Evolutionary conservation across 2,888 invertebrate genomes (phyloP).

Genomic region (Monopis laevigella): DNA sequence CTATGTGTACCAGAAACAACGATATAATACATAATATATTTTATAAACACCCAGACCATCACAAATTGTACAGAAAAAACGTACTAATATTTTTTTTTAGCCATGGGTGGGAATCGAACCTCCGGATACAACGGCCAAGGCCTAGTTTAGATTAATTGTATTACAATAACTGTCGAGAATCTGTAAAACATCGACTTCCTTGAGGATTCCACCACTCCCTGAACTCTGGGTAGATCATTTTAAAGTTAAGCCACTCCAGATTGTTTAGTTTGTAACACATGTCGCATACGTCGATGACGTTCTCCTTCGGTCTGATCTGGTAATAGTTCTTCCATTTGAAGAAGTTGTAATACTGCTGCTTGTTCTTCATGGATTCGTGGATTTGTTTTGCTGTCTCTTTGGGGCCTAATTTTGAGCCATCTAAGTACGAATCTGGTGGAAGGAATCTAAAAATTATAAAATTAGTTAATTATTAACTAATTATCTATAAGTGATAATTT

Average conservation of each 20-base stretch:
- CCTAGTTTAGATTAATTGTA: too few relatives aligned
- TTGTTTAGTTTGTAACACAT: constrained; percentile 36
- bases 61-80: too few relatives aligned
- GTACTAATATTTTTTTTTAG: too few relatives aligned
- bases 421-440: constrained; percentile 40
- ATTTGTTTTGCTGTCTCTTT: constrained; percentile 30
- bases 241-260: constrained; percentile 26
- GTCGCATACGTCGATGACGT: constrained; percentile 30
- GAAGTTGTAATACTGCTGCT: constrained; percentile 31
- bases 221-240: constrained; percentile 24
- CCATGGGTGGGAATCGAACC: too few relatives aligned
- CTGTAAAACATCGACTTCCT: background rate
- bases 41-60: too few relatives aligned
- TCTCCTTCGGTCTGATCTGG: constrained; percentile 23
- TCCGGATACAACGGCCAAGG: too few relatives aligned
- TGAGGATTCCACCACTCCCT: constrained; percentile 43
- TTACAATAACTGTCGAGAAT: too few relatives aligned
- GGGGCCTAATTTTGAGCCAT: constrained; percentile 26
- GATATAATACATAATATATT: too few relatives aligned
- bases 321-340: constrained; percentile 45
- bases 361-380: constrained; percentile 28
- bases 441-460: constrained; percentile 28
- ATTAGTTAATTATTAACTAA: too few relatives aligned
- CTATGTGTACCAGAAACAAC: too few relatives aligned
- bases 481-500: too few relatives aligned